Percentiles rank a stretch among this genome's conserved stretches.
Evolutionary conservation across 2,113 vertebrate species (phyloP).

Genomic region (Saccopteryx bilineata): DNA sequence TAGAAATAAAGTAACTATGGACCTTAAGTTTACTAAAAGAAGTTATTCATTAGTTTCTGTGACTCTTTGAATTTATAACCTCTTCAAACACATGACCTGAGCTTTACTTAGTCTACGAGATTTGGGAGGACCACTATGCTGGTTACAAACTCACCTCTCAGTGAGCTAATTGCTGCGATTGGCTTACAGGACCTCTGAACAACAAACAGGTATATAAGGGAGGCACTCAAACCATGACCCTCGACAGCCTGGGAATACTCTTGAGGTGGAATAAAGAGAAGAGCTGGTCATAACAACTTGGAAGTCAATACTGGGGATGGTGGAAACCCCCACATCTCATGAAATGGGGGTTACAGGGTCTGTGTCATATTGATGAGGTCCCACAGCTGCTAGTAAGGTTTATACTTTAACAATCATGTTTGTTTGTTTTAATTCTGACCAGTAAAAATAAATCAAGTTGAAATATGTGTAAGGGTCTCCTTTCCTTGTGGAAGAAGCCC

Average conservation of each 20-base stretch:
- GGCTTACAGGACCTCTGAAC: background rate
- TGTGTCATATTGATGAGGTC: rapidly evolving
- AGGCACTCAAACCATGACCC: background rate
- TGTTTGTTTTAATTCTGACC: background rate
- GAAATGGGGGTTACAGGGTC: background rate
- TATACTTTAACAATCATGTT: background rate
- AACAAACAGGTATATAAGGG: background rate
- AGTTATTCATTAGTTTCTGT: background rate
- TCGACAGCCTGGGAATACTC: background rate
- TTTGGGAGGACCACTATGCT: background rate
- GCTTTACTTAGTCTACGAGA: background rate
- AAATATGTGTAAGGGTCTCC: background rate
- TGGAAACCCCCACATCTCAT: background rate
- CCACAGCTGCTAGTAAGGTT: background rate
- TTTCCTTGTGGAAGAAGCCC: background rate
- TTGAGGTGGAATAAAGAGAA: background rate
- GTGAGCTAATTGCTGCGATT: background rate
- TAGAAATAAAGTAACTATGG: background rate
- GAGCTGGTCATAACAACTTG: background rate
- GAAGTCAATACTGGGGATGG: too few species aligned
- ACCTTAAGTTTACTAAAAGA: background rate
- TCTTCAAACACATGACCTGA: background rate
- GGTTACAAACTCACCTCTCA: background rate
- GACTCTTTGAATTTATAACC: background rate
- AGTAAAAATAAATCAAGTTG: background rate